Conservation (phyloP, 2,888 invertebrate genomes). For the Drosophila bunnanda region DNA sequence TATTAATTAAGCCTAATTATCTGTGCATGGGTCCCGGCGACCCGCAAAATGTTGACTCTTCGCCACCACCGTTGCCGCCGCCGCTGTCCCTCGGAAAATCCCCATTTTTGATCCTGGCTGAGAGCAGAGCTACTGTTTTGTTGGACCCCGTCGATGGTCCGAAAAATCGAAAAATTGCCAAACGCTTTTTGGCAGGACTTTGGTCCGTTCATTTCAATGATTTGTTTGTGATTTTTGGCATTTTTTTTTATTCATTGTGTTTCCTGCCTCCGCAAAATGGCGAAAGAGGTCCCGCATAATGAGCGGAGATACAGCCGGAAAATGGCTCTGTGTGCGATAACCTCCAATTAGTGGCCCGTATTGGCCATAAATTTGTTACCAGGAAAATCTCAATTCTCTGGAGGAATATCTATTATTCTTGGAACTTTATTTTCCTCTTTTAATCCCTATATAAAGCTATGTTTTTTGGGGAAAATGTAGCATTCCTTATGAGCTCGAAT, state of each 20-base stretch:
- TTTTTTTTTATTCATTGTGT: slow-evolving; percentile 47
- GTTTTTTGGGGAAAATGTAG: neutral
- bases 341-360: slow-evolving; percentile 33
- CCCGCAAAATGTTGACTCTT: slow-evolving; percentile 54
- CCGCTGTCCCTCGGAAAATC: neutral
- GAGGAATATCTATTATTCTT: neutral
- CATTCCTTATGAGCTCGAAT: too few relatives aligned
- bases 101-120: slow-evolving; percentile 1
- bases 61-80: neutral
- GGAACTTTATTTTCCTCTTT: fast-evolving
- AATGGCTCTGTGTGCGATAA: neutral
- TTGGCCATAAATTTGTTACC: slow-evolving; percentile 1
- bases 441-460: neutral
- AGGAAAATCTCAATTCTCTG: neutral
- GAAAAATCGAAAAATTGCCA: slow-evolving; percentile 2
- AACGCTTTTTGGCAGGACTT: slow-evolving; percentile 11
- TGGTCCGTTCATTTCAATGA: slow-evolving; percentile 35
- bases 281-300: slow-evolving; percentile 75
- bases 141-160: slow-evolving; percentile 4
- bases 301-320: slow-evolving; percentile 12
- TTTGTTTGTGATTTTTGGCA: slow-evolving; percentile 61
- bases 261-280: slow-evolving; percentile 29
- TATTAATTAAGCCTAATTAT: slow-evolving; percentile 85
- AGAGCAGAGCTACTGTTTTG: slow-evolving; percentile 15
- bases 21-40: slow-evolving; percentile 76